phyloP scores from a whole-genome alignment of 2,113 vertebrate species.

The Pseudopipra pipra region DNA sequence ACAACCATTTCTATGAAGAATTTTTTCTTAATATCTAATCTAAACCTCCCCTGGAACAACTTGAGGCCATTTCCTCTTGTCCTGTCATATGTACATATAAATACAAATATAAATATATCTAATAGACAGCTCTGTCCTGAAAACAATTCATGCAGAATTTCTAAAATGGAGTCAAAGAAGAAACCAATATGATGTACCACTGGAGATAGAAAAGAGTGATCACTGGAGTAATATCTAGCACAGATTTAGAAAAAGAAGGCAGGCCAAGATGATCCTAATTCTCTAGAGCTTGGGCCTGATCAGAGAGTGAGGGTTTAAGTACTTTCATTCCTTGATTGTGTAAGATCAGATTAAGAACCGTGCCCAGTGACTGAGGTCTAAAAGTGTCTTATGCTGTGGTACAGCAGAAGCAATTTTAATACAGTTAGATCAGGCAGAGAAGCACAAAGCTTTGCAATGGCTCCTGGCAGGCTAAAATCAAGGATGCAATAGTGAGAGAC shows the following conservation, averaged over 20 bases:
- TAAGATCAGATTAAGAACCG: background rate
- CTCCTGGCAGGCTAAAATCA: background rate
- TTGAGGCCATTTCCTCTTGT: background rate
- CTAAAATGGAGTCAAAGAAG: background rate
- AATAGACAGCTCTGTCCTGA: background rate
- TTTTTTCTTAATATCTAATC: background rate
- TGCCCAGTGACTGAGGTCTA: background rate
- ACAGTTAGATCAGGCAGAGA: background rate
- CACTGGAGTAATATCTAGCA: background rate
- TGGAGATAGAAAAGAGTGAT: background rate
- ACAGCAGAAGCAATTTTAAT: background rate
- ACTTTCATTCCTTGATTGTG: background rate
- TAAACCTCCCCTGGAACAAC: background rate
- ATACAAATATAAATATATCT: background rate
- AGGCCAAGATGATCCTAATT: background rate
- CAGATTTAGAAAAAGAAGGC: background rate
- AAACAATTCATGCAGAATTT: background rate
- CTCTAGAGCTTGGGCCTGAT: background rate
- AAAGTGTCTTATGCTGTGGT: background rate
- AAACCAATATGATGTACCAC: background rate
- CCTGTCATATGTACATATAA: background rate
- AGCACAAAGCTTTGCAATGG: background rate
- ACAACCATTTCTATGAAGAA: background rate
- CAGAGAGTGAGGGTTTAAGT: background rate
- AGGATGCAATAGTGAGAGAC: background rate